A percentile compares a stretch with the other conserved stretches of the same genome.
Evolutionary conservation across 2,888 invertebrate species (phyloP).

Genomic region (Athripsodes cinereus): DNA sequence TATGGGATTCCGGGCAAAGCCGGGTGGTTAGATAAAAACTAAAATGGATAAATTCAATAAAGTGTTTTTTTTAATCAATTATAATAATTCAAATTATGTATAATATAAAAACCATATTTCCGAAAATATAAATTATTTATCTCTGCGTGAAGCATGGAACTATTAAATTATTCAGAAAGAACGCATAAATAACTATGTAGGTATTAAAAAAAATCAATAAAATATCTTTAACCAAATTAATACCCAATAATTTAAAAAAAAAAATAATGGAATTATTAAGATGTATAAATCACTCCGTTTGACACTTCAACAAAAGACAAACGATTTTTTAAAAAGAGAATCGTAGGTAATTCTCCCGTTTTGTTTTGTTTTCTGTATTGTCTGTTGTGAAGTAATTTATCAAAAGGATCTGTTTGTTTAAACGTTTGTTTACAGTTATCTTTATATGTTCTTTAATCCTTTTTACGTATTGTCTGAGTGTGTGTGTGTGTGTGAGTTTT

Average conservation of each 20-base stretch:
- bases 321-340: not conserved
- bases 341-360: not conserved
- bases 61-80: not conserved
- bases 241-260: not conserved
- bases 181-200: not conserved
- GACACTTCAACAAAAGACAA: not conserved
- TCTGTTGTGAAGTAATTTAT: not conserved
- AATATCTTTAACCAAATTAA: not conserved
- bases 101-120: conserved; percentile 1
- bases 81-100: too few relatives aligned
- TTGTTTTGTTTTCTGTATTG: not conserved
- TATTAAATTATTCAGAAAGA: not conserved
- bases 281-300: not conserved
- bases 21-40: too few relatives aligned
- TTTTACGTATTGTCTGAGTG: not conserved
- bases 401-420: not conserved
- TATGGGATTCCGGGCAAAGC: too few relatives aligned
- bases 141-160: not conserved
- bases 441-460: not conserved
- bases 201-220: not conserved
- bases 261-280: not conserved
- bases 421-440: not conserved
- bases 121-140: not conserved
- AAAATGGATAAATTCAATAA: too few relatives aligned
- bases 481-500: too few relatives aligned